Evolutionary conservation across 2,797 vertebrate genomes (phyloP), one percentile per base, ranked within the genome.

Genomic region (Urophycis tenuis): DNA sequence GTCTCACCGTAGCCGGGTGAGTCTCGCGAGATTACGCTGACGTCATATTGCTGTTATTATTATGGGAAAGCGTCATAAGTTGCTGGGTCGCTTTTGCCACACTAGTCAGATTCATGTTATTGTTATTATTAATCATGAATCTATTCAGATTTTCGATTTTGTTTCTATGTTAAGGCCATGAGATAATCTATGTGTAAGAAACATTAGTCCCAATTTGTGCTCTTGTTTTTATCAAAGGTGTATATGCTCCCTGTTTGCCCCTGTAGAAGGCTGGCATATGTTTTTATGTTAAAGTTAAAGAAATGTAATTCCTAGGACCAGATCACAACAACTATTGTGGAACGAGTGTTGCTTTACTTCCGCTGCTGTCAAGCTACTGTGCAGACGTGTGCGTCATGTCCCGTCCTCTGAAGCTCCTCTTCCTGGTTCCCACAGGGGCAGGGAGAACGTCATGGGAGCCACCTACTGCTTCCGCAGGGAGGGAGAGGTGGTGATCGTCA

Each of bases 401-500:
- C 12, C 67, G 14, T 64, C 1, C 0, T 77, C 36, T 75, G 19
- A 39, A 3, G 14, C 1, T 0, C 0, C 88, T 84, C 84, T 70
- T 45, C 30, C 30, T 8, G 11, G 6, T 45, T 6, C 84, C 90
- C 91, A 64, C 87, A 99, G 98, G 72, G 97, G 97, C 75, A 94
- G 92, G 88, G 96, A 99, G 80, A 98, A 97, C 33, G 98, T 99
- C 81, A 98, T 99, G 92, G 97, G 96, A 82, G 95, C 96, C 81
- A 96, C 95, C 3, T 98, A 95, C 80, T 99, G 98, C 92, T 97
- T 97, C 87, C 94, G 98, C 88, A 97, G 95, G 77, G 95, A 98
- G 31, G 96, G 99, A 83, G 96, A 99, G 0, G 95, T 97, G 80
- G 96, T 99, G 87, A 97, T 99, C 81, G 94, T 96, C 75, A 99